Evolutionary conservation across 2,797 vertebrate species (phyloP), one percentile per base, ranked within the genome.

Genomic region (Tamandua tetradactyla): DNA sequence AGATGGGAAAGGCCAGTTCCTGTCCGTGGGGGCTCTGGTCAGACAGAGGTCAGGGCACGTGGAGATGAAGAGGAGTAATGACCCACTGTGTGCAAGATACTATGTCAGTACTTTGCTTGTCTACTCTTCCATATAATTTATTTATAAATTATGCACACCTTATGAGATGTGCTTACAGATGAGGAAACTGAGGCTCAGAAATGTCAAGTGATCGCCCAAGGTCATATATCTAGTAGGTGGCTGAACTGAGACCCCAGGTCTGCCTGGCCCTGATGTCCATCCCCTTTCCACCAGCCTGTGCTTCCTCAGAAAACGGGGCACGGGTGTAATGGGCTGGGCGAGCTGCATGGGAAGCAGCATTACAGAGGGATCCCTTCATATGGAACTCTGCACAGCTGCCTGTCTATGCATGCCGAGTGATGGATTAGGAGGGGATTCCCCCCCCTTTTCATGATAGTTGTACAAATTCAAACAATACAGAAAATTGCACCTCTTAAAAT

Each of bases 301-400:
- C 52, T 15, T 25, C 62, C 78, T 40, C 40, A 47, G 86, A 87
- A 78, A 62, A 44, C 37, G 55, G 64, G 44, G 72, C 11, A 3
- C 17, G 44, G 47, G 57, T 15, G 17, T 40, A 37, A 17, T 2
- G 14, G 52, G 35, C 69, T 13, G 3, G 69, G n/a, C 27, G 40
- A 57, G 40, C 40, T 35, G 27, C 6, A 12, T 2, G 69, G n/a
- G n/a, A 49, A 57, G 40, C 40, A 44, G 27, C 6, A 12, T 2
- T 14, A 62, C 18, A 5, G 49, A 32, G 14, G 0, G n/a, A 35
- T 59, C 22, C 20, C 4, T 32, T 0, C 17, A 9, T 3, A 6
- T 55, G 44, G 11, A 15, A 3, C 32, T 35, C 10, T 25, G 35
- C 37, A 40, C 0, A 4, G 40, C 57, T 14, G 5, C n/a, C n/a